Base-by-base conservation (phyloP, 2,113 vertebrate genomes). In the Odocoileus virginianus region DNA sequence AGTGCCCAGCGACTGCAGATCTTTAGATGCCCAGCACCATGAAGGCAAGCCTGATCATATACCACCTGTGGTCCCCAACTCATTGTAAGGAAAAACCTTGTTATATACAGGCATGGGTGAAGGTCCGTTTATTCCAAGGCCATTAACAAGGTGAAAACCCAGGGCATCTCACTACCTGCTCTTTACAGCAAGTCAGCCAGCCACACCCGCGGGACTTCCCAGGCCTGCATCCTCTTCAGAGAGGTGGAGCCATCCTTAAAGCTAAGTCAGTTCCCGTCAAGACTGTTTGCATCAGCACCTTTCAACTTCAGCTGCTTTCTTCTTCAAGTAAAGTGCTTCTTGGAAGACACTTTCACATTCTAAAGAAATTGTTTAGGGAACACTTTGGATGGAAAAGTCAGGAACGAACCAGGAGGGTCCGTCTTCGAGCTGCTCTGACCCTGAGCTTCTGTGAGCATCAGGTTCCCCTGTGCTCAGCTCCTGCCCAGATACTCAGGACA, bases 401-500 rank as follows among this genome's bases (percentile, higher is more conserved):
- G 82, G 95, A 97, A 91, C 19, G 60, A 83, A 96, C 47, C 27
- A 23, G 36, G 28, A 2, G 27, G 30, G 55, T 60, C 54, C 30
- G 2, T 86, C 93, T 87, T 47, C 95, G 74, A 19, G 84, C 19
- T 0, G 4, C 67, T 25, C n/a, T 28, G 17, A 60, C 94, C 92
- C 84, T 88, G 60, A 9, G n/a, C 33, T 95, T 96, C 87, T 64
- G 43, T 54, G 61, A 33, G 16, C 0, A 14, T 90, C 8, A 96
- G 97, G 97, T 97, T 81, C 95, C 0, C 0, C 40, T 21, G 17
- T 1, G 11, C 5, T 74, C 7, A 0, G 57, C 96, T 96, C 97
- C 91, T 97, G 98, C 95, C 96, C 19, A 90, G 89, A 43, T 87
- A 23, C 98, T 61, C 93, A 89, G 97, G 98, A 98, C 98, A 98